These are phyloP conservation scores for Paramisgurnus dabryanus DNA, from an alignment of 2,113 vertebrate genomes.

Conservation along the genomic window DNA sequence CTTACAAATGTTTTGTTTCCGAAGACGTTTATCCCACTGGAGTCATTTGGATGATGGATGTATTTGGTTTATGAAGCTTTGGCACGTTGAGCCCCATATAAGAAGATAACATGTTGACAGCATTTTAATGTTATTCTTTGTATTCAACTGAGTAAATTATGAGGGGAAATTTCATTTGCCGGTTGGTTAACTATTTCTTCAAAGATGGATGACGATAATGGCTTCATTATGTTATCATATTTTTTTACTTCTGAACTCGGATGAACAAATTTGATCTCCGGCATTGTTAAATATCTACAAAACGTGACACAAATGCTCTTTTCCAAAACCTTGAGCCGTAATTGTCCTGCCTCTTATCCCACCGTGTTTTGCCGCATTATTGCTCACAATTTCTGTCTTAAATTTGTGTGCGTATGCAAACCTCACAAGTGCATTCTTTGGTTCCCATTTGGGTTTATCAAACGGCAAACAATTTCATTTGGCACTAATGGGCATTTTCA, in stretches of 20 bases:
- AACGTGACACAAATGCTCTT: not conserved
- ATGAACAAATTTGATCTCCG: slow-evolving; percentile 12
- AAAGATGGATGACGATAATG: slow-evolving; percentile 30
- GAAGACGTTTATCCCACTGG: no score
- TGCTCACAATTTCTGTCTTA: not conserved
- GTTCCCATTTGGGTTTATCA: slow-evolving; percentile 17
- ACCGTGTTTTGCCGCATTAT: not conserved
- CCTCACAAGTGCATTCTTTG: not conserved
- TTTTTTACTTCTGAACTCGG: not conserved
- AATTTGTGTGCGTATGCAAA: not conserved
- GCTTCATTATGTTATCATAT: not conserved
- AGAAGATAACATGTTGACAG: no score
- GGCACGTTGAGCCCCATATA: no score
- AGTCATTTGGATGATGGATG: no score
- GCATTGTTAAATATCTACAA: slow-evolving; percentile 18
- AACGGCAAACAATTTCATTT: slow-evolving; percentile 28
- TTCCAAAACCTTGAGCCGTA: not conserved
- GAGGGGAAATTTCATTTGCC: no score
- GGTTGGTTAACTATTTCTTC: no score
- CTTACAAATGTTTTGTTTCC: no score
- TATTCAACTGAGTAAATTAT: no score
- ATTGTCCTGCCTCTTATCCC: not conserved
- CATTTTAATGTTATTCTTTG: no score
- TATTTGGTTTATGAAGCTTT: no score
- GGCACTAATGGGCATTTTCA: slow-evolving; percentile 31